Evolutionary conservation across 2,797 vertebrate genomes (phyloP), one percentile per base, ranked within the genome.

Genomic region (Sitta carolinensis): DNA sequence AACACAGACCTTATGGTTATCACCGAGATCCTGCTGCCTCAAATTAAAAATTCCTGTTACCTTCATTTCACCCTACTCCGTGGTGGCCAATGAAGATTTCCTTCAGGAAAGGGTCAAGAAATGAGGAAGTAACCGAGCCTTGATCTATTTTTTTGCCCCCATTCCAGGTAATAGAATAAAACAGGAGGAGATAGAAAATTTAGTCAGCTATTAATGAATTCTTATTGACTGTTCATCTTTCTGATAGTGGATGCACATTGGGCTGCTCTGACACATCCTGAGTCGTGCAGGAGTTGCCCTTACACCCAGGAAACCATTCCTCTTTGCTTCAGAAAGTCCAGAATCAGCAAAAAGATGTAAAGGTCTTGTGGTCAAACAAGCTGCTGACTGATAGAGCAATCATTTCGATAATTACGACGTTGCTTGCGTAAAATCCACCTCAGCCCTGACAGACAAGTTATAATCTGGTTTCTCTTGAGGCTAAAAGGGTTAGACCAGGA

Each of bases 351-450:
- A 86, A 75, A 72, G 72, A 67, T 2, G 13, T 38, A 20, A 67
- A 95, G 82, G 61, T 29, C 64, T 57, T 30, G 45, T 68, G 73
- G 79, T 25, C 72, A n/a, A 47, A 34, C 1, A 18, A 69, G 81
- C 78, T 47, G 63, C 87, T 95, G 81, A 92, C 75, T 79, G 93
- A 83, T 62, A 70, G 61, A 48, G 48, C 29, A 50, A 85, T 89
- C 82, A 70, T 47, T 83, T 30, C 4, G 47, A n/a, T 93, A 83
- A 80, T 92, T 63, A 68, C 1, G 5, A 34, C 77, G 55, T 2
- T 1, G 55, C 26, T 75, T 75, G 74, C 74, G 16, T 36, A 87
- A 95, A 92, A 79, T 29, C 76, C 76, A 45, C 59, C 86, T 84
- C 74, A 36, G 58, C 16, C 86, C 70, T 27, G 89, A 87, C 74